Conservation (phyloP, 2,797 vertebrate species). For the Tragopan temminckii region DNA sequence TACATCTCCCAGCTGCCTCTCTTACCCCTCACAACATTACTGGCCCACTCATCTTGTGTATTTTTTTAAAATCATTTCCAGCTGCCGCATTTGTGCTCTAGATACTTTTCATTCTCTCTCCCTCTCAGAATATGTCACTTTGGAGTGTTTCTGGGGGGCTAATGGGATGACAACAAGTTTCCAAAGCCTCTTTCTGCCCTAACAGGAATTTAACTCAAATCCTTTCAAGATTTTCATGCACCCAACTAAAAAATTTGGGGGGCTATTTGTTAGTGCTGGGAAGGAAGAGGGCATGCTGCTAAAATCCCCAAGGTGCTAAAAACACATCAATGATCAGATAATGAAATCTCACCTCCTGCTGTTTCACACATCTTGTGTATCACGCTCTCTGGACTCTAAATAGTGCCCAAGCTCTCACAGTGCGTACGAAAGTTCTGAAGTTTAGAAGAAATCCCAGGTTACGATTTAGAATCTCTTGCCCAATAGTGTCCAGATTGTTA, state of each 20-base stretch:
- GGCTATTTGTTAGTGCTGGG: neutral
- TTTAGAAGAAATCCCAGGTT: conserved; percentile 17
- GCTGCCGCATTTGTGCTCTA: conserved; percentile 74
- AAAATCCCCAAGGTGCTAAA: conserved; percentile 16
- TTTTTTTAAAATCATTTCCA: conserved; percentile 56
- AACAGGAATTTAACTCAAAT: neutral
- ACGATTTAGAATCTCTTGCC: neutral
- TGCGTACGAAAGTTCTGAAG: neutral
- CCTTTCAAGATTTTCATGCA: neutral
- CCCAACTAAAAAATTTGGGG: neutral
- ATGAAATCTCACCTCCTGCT: neutral
- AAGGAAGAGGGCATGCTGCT: neutral
- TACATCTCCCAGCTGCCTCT: conserved; percentile 78
- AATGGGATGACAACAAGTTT: conserved; percentile 33
- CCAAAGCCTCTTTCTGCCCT: conserved; percentile 25
- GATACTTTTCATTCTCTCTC: conserved; percentile 40
- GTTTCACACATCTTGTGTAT: neutral
- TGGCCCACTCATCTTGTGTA: conserved; percentile 44
- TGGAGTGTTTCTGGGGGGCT: conserved; percentile 25
- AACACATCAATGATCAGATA: neutral
- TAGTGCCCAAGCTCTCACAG: neutral
- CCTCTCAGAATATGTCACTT: conserved; percentile 50
- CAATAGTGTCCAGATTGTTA: neutral
- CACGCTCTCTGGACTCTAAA: neutral
- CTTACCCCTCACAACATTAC: conserved; percentile 40